Conservation (phyloP, 2,888 invertebrate genomes). For the Halictus ligatus region DNA sequence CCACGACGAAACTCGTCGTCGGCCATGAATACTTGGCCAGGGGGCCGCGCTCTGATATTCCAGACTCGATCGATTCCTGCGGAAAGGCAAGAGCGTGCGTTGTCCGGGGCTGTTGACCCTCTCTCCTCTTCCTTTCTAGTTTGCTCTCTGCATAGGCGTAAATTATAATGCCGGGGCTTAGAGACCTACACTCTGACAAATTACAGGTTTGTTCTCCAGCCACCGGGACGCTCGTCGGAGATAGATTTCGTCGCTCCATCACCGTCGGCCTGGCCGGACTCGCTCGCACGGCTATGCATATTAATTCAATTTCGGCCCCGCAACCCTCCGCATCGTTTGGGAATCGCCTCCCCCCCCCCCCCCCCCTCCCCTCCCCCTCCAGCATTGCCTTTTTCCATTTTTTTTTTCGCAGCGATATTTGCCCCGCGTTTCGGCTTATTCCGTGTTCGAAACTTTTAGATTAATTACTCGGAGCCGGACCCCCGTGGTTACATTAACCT, state of each 20-base stretch:
- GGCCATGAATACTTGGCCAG: conserved; percentile 59
- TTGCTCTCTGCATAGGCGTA: conserved; percentile 71
- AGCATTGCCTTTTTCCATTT: not conserved
- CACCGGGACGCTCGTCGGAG: conserved; percentile 64
- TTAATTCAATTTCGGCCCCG: conserved; percentile 70
- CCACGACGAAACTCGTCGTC: conserved; percentile 55
- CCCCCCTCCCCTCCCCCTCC: not conserved
- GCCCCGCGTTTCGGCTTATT: conserved; percentile 7
- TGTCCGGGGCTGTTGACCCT: conserved; percentile 73
- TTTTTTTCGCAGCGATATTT: conserved; percentile 4
- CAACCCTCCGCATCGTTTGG: conserved; percentile 33
- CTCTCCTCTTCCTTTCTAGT: conserved; percentile 59
- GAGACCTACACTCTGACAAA: conserved; percentile 71
- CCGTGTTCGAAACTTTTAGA: conserved; percentile 32
- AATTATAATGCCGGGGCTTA: conserved; percentile 73
- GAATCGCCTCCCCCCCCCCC: conserved; percentile 15
- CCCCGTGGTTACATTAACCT: conserved; percentile 28
- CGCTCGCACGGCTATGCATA: conserved; percentile 63
- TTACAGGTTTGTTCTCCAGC: conserved; percentile 72
- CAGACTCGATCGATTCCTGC: conserved; percentile 68
- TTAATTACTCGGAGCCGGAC: conserved; percentile 22
- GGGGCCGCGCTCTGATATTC: conserved; percentile 57
- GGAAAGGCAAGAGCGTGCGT: conserved; percentile 51
- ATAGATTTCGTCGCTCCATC: conserved; percentile 73
- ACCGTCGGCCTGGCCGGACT: conserved; percentile 68